These are phyloP conservation scores for Tethea ocularis DNA, from an alignment of 2,888 invertebrate species.

Conservation along the genomic window DNA sequence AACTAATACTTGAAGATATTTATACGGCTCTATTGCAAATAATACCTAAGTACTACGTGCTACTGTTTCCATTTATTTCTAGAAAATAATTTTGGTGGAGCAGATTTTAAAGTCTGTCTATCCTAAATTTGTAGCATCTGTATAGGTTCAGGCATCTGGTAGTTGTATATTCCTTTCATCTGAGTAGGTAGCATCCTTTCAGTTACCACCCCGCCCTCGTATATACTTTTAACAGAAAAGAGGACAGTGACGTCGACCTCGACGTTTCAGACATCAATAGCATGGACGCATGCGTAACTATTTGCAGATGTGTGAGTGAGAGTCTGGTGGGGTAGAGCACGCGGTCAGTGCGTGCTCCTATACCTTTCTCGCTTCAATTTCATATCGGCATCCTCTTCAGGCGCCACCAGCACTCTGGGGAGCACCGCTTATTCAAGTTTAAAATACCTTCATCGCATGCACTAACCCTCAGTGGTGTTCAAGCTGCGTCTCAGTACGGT, in stretches of 20 bases:
- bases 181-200: neutral
- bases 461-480: constrained; percentile 74
- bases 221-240: constrained; percentile 63
- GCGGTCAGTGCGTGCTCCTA: constrained; percentile 67
- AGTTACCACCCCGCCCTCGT: constrained; percentile 31
- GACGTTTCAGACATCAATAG: constrained; percentile 65
- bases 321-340: constrained; percentile 68
- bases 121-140: no score
- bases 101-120: no score
- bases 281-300: constrained; percentile 72
- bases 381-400: constrained; percentile 55
- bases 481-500: constrained; percentile 62
- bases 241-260: constrained; percentile 71
- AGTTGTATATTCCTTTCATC: no score
- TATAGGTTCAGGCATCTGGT: no score
- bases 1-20: no score
- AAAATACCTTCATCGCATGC: constrained; percentile 68
- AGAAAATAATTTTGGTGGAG: no score
- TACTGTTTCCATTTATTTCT: no score
- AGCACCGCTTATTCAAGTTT: constrained; percentile 70
- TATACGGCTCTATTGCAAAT: no score
- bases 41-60: no score
- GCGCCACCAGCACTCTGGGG: constrained; percentile 51
- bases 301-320: constrained; percentile 60
- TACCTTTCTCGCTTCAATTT: constrained; percentile 52